phyloP scores from a whole-genome alignment of 2,888 invertebrate species.

The Physocephala rufipes region DNA sequence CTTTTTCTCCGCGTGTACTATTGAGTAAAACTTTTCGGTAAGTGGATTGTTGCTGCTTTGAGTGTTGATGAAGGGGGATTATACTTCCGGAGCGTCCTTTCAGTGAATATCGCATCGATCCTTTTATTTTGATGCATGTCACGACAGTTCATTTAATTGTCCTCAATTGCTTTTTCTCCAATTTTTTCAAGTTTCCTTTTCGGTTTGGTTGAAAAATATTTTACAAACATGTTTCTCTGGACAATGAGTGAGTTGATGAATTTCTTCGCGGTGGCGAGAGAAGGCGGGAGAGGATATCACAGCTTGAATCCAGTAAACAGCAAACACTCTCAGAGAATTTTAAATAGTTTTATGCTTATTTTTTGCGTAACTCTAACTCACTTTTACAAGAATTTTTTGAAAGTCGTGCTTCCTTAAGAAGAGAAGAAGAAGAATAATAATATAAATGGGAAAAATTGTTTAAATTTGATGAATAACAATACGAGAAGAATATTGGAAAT shows the following conservation, averaged over 20 bases:
- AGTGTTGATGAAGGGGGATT: not conserved
- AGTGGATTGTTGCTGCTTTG: not conserved
- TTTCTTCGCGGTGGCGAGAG: too few species aligned
- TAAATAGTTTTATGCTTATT: too few species aligned
- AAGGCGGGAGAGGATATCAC: too few species aligned
- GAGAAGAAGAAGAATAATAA: too few species aligned
- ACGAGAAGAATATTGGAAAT: too few species aligned
- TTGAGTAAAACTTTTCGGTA: not conserved
- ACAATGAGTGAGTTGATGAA: not conserved
- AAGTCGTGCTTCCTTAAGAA: too few species aligned
- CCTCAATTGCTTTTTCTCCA: constrained; percentile 20
- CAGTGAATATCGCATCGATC: constrained; percentile 8
- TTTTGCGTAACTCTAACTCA: too few species aligned
- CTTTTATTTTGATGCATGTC: constrained; percentile 47
- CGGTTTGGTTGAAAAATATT: not conserved
- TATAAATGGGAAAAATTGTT: too few species aligned
- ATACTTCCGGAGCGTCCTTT: constrained; percentile 3
- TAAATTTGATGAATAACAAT: too few species aligned
- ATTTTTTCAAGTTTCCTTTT: not conserved
- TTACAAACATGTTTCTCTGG: not conserved
- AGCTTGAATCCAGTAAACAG: too few species aligned
- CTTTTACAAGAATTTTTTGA: too few species aligned
- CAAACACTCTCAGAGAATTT: too few species aligned
- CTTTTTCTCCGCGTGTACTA: not conserved
- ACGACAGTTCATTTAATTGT: constrained; percentile 55